Percentiles rank a stretch among this genome's conserved stretches.
Evolutionary conservation across 2,888 invertebrate species (phyloP).

Genomic region (Apantesis nais): DNA sequence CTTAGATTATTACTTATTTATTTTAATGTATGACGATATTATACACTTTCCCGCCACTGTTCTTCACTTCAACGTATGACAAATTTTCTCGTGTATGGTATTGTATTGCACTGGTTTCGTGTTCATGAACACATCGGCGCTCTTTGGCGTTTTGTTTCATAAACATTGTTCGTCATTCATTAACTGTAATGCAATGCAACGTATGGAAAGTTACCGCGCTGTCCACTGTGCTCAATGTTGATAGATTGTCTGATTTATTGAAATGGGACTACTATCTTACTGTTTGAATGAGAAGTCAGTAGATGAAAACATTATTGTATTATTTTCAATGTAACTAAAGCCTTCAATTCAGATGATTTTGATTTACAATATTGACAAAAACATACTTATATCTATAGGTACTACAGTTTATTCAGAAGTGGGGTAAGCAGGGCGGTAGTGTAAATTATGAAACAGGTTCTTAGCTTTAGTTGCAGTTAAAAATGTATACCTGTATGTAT

Average conservation of each 20-base stretch:
- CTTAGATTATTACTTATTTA: neutral
- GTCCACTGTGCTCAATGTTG: constrained; percentile 26
- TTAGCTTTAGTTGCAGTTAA: neutral
- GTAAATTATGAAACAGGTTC: neutral
- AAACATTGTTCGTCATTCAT: constrained; percentile 68
- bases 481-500: neutral
- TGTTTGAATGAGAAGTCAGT: constrained; percentile 16
- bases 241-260: constrained; percentile 31
- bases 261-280: constrained; percentile 23
- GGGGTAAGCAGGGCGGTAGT: neutral
- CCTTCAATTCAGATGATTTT: neutral
- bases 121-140: constrained; percentile 43
- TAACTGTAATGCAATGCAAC: constrained; percentile 17
- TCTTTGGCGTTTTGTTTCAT: constrained; percentile 69
- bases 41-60: neutral
- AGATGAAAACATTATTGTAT: neutral
- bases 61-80: constrained; percentile 7
- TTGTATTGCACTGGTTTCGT: constrained; percentile 46
- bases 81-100: constrained; percentile 57
- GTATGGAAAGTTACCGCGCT: constrained; percentile 65
- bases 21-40: neutral
- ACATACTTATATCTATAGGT: neutral
- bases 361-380: neutral
- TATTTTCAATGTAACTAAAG: neutral
- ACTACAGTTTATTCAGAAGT: neutral